Conservation (phyloP, 2,797 vertebrate genomes). For the Schizopygopsis pylzovi region DNA sequence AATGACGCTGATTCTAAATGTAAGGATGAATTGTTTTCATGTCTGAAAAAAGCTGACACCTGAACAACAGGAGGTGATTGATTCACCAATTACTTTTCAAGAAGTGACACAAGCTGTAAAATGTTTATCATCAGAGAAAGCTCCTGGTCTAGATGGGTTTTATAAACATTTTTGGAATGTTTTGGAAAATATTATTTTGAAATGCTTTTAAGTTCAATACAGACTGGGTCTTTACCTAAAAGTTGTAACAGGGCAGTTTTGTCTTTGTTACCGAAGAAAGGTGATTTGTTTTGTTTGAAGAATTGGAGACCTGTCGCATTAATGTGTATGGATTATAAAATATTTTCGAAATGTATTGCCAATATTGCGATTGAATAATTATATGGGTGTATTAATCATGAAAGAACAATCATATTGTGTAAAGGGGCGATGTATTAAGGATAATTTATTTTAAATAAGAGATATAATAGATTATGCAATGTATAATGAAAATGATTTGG, state of each 20-base stretch:
- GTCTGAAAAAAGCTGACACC: neutral
- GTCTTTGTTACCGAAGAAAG: neutral
- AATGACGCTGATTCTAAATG: neutral
- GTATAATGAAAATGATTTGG: neutral
- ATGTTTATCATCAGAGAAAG: neutral
- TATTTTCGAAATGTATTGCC: neutral
- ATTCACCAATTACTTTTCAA: neutral
- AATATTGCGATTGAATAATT: neutral
- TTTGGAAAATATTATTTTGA: neutral
- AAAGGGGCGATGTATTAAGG: neutral
- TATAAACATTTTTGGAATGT: neutral
- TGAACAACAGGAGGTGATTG: too few relatives aligned
- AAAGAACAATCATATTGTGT: constrained; percentile 4
- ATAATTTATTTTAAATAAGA: neutral
- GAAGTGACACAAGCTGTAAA: neutral
- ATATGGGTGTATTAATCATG: neutral
- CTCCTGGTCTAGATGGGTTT: neutral
- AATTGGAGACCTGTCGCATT: neutral
- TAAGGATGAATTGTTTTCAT: neutral
- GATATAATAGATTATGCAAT: neutral
- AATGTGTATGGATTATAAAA: neutral
- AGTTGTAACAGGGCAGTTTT: neutral
- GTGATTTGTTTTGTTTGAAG: neutral
- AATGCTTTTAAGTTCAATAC: neutral
- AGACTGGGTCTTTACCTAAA: neutral